A percentile compares a stretch with the other conserved stretches of the same genome.
These are phyloP conservation scores for Nipponacmea schrenckii DNA, from an alignment of 2,888 invertebrate genomes.

Conservation along the genomic window DNA sequence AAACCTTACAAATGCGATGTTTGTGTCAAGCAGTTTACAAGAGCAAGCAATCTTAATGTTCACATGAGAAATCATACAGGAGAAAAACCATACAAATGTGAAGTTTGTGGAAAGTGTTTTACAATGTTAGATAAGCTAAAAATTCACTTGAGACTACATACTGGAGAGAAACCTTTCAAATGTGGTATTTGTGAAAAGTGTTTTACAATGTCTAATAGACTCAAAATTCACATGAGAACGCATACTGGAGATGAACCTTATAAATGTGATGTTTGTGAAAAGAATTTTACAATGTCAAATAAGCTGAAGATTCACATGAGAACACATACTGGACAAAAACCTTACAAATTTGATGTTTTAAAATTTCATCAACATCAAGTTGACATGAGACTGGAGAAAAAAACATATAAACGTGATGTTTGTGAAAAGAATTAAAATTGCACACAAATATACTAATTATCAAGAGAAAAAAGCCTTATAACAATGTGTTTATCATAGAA, in stretches of 20 bases:
- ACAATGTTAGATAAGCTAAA: neutral
- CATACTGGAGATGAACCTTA: neutral
- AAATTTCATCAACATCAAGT: neutral
- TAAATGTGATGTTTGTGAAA: neutral
- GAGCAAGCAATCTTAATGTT: too few species aligned
- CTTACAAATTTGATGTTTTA: neutral
- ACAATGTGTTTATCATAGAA: too few species aligned
- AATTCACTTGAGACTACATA: neutral
- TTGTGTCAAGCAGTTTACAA: too few species aligned
- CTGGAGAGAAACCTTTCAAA: conserved; percentile 1
- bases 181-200: neutral
- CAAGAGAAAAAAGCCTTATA: neutral
- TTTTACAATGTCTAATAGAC: neutral
- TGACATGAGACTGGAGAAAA: neutral
- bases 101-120: neutral
- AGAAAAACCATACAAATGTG: conserved; percentile 1
- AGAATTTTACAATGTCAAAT: neutral
- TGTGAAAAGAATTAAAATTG: neutral
- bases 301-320: neutral
- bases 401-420: neutral
- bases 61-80: neutral
- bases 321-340: neutral
- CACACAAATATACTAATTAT: neutral
- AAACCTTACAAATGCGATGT: too few species aligned
- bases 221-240: neutral